Evolutionary conservation across 2,797 vertebrate species (phyloP).

Genomic region (Malurus leucopterus): DNA sequence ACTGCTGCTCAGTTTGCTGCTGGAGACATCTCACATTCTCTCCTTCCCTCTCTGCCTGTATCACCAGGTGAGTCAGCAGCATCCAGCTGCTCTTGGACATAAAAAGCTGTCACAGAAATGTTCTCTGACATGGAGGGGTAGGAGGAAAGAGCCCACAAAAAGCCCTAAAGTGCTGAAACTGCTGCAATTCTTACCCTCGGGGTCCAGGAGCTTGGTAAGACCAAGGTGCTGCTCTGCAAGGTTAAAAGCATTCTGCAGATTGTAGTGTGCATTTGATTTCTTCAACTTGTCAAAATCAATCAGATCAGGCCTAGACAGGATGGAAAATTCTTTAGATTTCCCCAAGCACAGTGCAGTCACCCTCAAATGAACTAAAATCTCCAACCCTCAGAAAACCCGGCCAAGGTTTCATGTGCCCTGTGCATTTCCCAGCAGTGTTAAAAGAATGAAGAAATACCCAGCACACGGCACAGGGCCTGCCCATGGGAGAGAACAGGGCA

Average conservation of each 20-base stretch:
- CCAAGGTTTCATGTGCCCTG: not conserved
- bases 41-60: not conserved
- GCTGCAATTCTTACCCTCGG: conserved; percentile 80
- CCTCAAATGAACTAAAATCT: not conserved
- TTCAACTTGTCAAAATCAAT: conserved; percentile 97
- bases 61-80: not conserved
- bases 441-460: not conserved
- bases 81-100: not conserved
- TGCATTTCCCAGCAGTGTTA: not conserved
- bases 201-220: conserved; percentile 91
- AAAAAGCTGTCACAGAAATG: not conserved
- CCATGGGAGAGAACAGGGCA: not conserved
- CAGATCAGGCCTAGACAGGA: conserved; percentile 84
- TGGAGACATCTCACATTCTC: not conserved
- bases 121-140: not conserved
- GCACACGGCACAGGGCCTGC: not conserved
- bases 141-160: not conserved
- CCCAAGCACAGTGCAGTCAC: not conserved
- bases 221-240: conserved; percentile 94
- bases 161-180: not conserved
- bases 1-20: not conserved
- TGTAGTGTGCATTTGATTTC: conserved; percentile 96
- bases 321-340: conserved; percentile 24
- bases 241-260: conserved; percentile 96
- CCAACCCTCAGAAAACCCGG: not conserved